Conservation (phyloP, 2,113 vertebrate species). For the Notarius lentiginosus region DNA sequence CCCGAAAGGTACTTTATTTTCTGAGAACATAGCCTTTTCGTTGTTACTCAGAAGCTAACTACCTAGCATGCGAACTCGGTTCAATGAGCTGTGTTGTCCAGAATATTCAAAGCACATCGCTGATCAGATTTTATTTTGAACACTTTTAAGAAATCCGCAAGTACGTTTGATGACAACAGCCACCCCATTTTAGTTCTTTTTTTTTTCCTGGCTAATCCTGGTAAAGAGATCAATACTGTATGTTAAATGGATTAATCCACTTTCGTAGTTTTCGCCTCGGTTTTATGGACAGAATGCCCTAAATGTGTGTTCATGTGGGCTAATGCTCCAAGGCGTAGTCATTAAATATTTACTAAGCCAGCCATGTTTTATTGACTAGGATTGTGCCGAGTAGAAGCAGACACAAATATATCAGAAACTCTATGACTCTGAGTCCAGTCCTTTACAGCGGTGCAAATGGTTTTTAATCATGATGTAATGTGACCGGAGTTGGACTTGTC, state of each 20-base stretch:
- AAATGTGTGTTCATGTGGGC: slow-evolving; percentile 74
- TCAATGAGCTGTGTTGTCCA: background rate
- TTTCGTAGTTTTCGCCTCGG: slow-evolving; percentile 28
- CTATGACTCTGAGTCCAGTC: slow-evolving; percentile 13
- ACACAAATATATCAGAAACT: slow-evolving; percentile 53
- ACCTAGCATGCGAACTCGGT: background rate
- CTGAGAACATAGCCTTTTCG: background rate
- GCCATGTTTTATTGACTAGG: slow-evolving; percentile 74
- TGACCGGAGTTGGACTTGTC: background rate
- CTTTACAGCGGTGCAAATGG: background rate
- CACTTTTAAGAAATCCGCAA: background rate
- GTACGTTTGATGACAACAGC: background rate
- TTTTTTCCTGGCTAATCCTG: background rate
- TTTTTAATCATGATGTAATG: background rate
- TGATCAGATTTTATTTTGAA: background rate
- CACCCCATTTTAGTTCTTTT: background rate
- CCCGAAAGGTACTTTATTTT: no score
- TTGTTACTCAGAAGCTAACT: background rate
- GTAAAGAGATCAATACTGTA: slow-evolving; percentile 6
- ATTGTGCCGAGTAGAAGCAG: slow-evolving; percentile 55
- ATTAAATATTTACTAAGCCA: slow-evolving; percentile 73
- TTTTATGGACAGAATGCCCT: slow-evolving; percentile 61
- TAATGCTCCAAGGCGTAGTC: slow-evolving; percentile 72
- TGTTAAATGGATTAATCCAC: slow-evolving; percentile 44
- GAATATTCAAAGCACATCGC: background rate